Evolutionary conservation across 2,797 vertebrate species (phyloP), one percentile per base, ranked within the genome.

Genomic region (Pangasius larnaudii): DNA sequence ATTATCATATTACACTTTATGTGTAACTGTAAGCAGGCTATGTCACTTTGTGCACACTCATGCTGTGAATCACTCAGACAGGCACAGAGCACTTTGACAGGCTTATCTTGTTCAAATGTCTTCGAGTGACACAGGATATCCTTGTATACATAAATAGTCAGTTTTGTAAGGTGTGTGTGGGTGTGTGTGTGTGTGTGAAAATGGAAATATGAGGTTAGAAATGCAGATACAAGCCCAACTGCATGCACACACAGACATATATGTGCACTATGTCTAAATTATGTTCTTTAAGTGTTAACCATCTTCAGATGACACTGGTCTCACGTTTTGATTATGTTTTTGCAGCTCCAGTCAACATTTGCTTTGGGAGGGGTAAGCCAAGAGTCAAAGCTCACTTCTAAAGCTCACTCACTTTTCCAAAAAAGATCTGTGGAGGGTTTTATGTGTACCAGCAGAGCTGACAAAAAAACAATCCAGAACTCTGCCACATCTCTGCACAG

Each of bases 281-380:
- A 9, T 81, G 77, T 63, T 87, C 10, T 49, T 19, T 27, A 13
- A n/a, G 49, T 75, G 1, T 75, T 46, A 6, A 27, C 24, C 33
- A 84, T 67, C 24, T 77, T 85, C 39, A 89, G 93, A 95, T 94
- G 93, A 94, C 93, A 94, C 94, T 92, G 92, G 53, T 84, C 85
- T 42, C 58, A 42, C 4, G 75, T 85, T 77, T 85, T 72, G 80
- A 81, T 69, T 81, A 18, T 86, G 27, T 39, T 74, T 51, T 86
- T 71, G 39, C 16, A 88, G 75, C 46, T 86, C 18, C 69, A 72
- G 83, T 59, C 46, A 85, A 86, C 58, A 85, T 61, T 84, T 59
- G 71, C 39, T 36, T 56, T 56, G 65, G 22, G 53, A 85, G 87
- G 90, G 90, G 90, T 92, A 93, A 88, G 89, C 88, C 89, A 92